Percentiles rank a stretch among this genome's conserved stretches.
Evolutionary conservation across 2,113 vertebrate species (phyloP).

Genomic region (Callipepla californica): DNA sequence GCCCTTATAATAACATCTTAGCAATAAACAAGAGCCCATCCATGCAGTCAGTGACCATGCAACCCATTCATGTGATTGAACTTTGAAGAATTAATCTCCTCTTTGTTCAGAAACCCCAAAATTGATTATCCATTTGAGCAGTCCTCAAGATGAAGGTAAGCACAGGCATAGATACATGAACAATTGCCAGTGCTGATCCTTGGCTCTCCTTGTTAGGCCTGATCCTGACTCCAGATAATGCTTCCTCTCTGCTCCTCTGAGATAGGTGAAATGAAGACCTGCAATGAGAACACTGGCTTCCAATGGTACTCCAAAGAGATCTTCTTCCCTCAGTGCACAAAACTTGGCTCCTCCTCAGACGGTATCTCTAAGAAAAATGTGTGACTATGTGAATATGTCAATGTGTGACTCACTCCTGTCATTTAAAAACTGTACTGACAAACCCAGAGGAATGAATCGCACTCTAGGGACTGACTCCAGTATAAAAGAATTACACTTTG

Average conservation of each 20-base stretch:
- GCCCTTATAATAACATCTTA: not conserved
- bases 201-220: accelerated
- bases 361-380: not conserved
- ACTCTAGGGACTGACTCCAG: not conserved
- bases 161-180: too few species aligned
- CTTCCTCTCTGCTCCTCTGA: not conserved
- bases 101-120: not conserved
- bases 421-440: not conserved
- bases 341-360: not conserved
- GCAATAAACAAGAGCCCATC: not conserved
- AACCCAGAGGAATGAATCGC: not conserved
- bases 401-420: not conserved
- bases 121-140: not conserved
- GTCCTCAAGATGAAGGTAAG: not conserved
- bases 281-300: accelerated
- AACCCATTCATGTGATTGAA: accelerated
- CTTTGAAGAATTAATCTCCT: not conserved
- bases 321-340: not conserved
- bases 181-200: too few species aligned
- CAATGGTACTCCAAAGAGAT: not conserved
- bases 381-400: not conserved
- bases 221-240: not conserved
- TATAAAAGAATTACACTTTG: not conserved
- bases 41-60: accelerated
- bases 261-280: not conserved